Conservation (phyloP, 1,140 invertebrate genomes). For the Sycophila sp. region DNA sequence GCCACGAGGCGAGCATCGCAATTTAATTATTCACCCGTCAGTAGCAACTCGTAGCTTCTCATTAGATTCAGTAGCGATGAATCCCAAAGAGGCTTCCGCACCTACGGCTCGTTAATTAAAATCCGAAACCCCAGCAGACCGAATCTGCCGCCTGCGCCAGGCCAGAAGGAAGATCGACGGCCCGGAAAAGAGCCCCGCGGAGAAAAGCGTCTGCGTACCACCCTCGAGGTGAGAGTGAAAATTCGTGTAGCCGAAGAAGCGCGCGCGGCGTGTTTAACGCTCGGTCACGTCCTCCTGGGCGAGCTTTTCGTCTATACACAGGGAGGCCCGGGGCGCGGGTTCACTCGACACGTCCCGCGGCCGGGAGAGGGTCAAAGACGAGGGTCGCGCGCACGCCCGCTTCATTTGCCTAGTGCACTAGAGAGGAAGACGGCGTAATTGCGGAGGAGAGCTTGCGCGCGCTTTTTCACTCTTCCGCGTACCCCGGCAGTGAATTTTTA, state of each 20-base stretch:
- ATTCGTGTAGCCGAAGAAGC: not conserved
- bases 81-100: too few species aligned
- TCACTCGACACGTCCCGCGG: conserved; percentile 1
- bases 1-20: too few species aligned
- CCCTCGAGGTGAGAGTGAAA: conserved; percentile 1
- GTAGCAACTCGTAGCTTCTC: too few species aligned
- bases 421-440: not conserved
- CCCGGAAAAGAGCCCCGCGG: too few species aligned
- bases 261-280: conserved; percentile 21
- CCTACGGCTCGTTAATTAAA: too few species aligned
- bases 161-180: too few species aligned
- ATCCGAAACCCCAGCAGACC: too few species aligned
- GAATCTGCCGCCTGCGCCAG: too few species aligned
- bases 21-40: too few species aligned
- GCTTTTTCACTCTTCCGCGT: not conserved
- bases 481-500: not conserved
- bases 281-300: conserved; percentile 9
- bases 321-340: not conserved
- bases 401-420: not conserved
- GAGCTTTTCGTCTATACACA: not conserved
- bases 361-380: not conserved
- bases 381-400: not conserved
- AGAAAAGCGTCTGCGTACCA: not conserved
- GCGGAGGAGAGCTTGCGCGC: too few species aligned
- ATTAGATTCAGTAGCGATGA: too few species aligned